Base-by-base conservation (phyloP, 2,113 vertebrate species). In the Notothenia coriiceps region DNA sequence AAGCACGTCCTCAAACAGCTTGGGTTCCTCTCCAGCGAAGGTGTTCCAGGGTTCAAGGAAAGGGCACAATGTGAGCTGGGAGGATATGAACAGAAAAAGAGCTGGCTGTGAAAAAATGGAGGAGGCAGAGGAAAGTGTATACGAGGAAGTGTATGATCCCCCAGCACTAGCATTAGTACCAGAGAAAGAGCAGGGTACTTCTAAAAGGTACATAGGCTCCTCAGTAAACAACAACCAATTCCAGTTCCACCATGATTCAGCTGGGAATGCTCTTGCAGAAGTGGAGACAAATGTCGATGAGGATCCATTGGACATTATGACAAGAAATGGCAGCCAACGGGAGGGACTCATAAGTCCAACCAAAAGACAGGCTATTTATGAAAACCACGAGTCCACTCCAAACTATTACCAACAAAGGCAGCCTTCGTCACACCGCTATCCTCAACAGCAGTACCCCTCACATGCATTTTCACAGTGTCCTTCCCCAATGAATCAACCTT, bases 211-310 rank as follows among this genome's bases (percentile, higher is more conserved):
- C 50, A 73, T 18, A 2, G 35, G n/a, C 40, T 43, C 88, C 43
- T 88, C 86, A 18, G 73, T 83, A 40, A 90, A 91, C 13, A 47
- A 91, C 44, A 74, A 87, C 9, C 78, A 82, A n/a, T 92, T 89
- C 29, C 81, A 83, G 2, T 15, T 95, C 25, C 90, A 88, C 71
- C 77, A 94, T n/a, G 87, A 93, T 86, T 94, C 93, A 2, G 89
- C 83, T 66, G 89, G 90, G 56, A 96, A 95, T 78, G 94, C 94
- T 62, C 95, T 96, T 33, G 87, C 94, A 77, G 97, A 98, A 84
- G 64, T 97, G 0, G 96, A 96, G 79, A 72, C 95, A 2, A 95
- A 94, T 74, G 95, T 95, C 1, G 95, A 96, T 55, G 96, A 94
- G 43, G 96, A 95, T 70, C 91, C 95, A 6, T 83, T 91, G 69